A percentile compares a stretch with the other conserved stretches of the same genome.
These are phyloP conservation scores for Chroicocephalus ridibundus DNA, from an alignment of 2,113 vertebrate species.

Conservation along the genomic window DNA sequence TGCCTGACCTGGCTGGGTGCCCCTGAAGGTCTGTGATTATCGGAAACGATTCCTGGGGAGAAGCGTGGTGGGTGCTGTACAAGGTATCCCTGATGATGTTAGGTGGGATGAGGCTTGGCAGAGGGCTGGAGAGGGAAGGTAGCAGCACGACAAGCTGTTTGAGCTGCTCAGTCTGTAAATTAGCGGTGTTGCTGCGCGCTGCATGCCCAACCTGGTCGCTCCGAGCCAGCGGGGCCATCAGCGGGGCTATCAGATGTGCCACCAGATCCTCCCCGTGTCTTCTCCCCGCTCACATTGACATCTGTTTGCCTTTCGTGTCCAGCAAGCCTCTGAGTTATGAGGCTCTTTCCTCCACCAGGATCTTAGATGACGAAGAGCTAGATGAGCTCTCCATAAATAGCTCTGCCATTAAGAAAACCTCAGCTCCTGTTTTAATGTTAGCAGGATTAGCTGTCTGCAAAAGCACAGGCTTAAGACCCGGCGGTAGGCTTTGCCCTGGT, in stretches of 20 bases:
- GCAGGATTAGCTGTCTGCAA: constrained; percentile 27
- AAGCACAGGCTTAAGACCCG: not conserved
- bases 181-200: accelerated
- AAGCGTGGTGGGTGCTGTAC: accelerated
- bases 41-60: not conserved
- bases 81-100: not conserved
- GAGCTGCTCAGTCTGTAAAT: not conserved
- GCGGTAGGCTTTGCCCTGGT: constrained; percentile 32
- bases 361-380: constrained; percentile 19
- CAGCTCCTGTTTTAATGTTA: constrained; percentile 16
- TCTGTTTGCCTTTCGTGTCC: constrained; percentile 41
- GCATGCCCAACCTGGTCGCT: not conserved
- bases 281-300: not conserved
- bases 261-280: not conserved
- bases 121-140: not conserved
- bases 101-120: not conserved
- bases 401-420: constrained; percentile 30
- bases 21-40: not conserved
- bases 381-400: constrained; percentile 52
- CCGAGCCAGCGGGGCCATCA: accelerated
- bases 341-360: not conserved
- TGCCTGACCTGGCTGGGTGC: not conserved
- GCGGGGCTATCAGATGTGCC: not conserved
- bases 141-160: not conserved
- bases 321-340: not conserved